Percentiles rank a stretch among this genome's conserved stretches.
Conservation (phyloP, 2,797 vertebrate species). For the Lophotriccus pileatus region DNA sequence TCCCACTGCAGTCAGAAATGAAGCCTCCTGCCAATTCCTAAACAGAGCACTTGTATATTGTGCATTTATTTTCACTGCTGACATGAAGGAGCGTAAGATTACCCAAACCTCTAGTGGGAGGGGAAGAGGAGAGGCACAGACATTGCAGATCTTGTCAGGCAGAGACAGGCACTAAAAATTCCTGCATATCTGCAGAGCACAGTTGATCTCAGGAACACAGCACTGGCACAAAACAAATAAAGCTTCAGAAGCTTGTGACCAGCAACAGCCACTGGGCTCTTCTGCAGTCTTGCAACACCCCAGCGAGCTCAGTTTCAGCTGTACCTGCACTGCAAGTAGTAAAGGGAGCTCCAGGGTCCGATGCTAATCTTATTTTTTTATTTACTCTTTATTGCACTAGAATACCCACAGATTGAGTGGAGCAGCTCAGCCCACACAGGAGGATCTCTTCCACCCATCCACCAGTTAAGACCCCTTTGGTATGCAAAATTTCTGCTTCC, state of each 20-base stretch:
- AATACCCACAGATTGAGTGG: background rate
- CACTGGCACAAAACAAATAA: background rate
- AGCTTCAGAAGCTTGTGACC: background rate
- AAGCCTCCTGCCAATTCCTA: background rate
- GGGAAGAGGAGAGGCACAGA: background rate
- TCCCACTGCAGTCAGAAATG: background rate
- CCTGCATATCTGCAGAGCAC: constrained; percentile 17
- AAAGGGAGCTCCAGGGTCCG: background rate
- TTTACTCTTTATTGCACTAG: background rate
- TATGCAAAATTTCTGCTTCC: background rate
- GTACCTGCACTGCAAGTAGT: background rate
- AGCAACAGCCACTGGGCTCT: background rate
- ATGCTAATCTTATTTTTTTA: background rate
- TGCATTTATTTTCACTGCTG: background rate
- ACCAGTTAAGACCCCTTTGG: background rate
- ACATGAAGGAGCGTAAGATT: background rate
- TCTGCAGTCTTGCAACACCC: background rate
- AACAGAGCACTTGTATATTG: background rate
- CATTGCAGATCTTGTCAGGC: background rate
- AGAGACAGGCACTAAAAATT: constrained; percentile 22
- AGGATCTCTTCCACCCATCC: background rate
- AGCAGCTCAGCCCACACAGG: background rate
- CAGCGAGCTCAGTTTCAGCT: background rate
- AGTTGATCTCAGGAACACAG: background rate
- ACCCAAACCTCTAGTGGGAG: background rate